Base-by-base conservation (phyloP, 1,140 invertebrate genomes). In the Nephila pilipes region DNA sequence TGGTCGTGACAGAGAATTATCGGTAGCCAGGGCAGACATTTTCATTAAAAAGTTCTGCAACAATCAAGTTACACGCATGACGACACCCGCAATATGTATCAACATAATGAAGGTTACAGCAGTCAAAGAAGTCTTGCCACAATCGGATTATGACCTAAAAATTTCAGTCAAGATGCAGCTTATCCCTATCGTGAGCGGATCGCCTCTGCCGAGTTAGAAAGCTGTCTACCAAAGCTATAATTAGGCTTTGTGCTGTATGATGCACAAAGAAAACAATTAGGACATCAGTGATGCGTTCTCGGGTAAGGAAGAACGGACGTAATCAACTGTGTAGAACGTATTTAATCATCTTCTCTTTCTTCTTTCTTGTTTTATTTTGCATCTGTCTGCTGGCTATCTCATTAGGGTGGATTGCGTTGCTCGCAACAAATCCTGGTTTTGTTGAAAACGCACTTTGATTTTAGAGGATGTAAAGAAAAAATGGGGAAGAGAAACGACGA, bases 211-310 rank as follows among this genome's bases (percentile, higher is more conserved):
- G 29, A 58, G 25, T 58, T 54, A 75, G 87, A 88, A 69, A 88
- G 63, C 46, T 58, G 83, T 85, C 83, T 85, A 18, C 54, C 38
- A 75, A 90, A 55, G 69, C 69, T 63, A 83, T 91, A 91, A 91
- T 91, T 91, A 91, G 89, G 79, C 89, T 65, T 60, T 83, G 89
- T 90, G 85, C 58, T 32, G 85, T 75, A 90, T 57, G 88, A 80
- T 79, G 65, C 32, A 46, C 29, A 60, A 60, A 57, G 75, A 58
- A 80, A 79, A 90, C 69, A 90, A 91, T 83, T 91, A 79, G 57
- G 89, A 85, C 32, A 91, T 80, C 69, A 32, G 88, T n/a, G 38
- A 58, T 83, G 63, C 87, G 36, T 88, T n/a, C 32, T 75, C n/a
- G 69, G 69, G 32, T n/a, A 75, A 29, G 69, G 14, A 75, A 18